A percentile compares a stretch with the other conserved stretches of the same genome.
Conservation (phyloP, 2,888 invertebrate genomes). For the Nebria brevicollis region DNA sequence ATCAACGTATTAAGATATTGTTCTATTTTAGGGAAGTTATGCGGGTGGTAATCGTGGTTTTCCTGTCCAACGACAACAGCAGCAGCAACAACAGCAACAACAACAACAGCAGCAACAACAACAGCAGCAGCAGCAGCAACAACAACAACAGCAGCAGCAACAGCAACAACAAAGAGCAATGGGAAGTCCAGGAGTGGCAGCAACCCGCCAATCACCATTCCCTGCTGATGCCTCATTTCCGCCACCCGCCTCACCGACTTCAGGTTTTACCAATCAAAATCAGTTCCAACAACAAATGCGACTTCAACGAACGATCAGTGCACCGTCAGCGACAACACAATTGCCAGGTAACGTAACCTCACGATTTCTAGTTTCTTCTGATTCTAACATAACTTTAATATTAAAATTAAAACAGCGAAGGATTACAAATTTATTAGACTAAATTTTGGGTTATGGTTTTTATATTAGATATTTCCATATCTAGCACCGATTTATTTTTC, state of each 20-base stretch:
- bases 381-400: background rate
- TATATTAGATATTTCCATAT: background rate
- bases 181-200: slow-evolving; percentile 66
- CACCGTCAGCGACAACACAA: slow-evolving; percentile 68
- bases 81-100: slow-evolving; percentile 49
- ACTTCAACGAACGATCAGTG: slow-evolving; percentile 70
- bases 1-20: background rate
- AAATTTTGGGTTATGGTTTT: slow-evolving; percentile 1
- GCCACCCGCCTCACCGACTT: slow-evolving; percentile 66
- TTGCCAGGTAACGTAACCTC: slow-evolving; percentile 66
- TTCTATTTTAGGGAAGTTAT: slow-evolving; percentile 53
- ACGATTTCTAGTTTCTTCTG: background rate
- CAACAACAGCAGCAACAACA: slow-evolving; percentile 38
- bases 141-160: slow-evolving; percentile 49
- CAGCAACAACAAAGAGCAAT: slow-evolving; percentile 61
- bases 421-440: background rate
- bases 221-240: slow-evolving; percentile 64
- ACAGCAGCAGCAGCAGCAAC: slow-evolving; percentile 49
- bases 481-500: background rate
- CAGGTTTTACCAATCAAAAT: slow-evolving; percentile 61
- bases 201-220: slow-evolving; percentile 68
- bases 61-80: slow-evolving; percentile 48
- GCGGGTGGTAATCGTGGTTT: slow-evolving; percentile 54
- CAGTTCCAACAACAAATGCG: slow-evolving; percentile 65
- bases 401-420: background rate